phyloP scores from a whole-genome alignment of 2,888 invertebrate species.

The Epinotia demarniana region DNA sequence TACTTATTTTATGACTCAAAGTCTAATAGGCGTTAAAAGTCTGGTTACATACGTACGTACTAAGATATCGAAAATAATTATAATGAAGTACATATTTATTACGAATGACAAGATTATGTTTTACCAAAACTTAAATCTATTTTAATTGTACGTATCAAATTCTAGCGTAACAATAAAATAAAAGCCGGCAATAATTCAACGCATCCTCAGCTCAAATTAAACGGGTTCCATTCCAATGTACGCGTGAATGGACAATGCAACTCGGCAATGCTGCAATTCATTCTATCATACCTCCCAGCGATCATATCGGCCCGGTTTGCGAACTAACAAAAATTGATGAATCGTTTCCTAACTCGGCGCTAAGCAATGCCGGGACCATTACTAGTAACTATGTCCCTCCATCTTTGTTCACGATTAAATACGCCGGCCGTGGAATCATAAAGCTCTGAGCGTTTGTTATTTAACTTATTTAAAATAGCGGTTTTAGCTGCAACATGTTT shows the following conservation, averaged over 20 bases:
- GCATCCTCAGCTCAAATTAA: slow-evolving; percentile 20
- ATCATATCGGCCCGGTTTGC: slow-evolving; percentile 56
- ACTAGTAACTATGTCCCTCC: slow-evolving; percentile 73
- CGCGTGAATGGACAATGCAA: slow-evolving; percentile 57
- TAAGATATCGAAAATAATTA: no score
- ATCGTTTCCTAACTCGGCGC: slow-evolving; percentile 57
- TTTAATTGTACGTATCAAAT: not conserved
- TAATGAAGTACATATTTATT: no score
- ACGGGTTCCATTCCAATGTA: slow-evolving; percentile 43
- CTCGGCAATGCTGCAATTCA: slow-evolving; percentile 39
- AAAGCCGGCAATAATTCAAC: slow-evolving; percentile 3
- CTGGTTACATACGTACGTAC: no score
- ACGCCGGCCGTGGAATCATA: slow-evolving; percentile 57
- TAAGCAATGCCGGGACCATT: slow-evolving; percentile 54
- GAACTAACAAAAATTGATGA: slow-evolving; percentile 69
- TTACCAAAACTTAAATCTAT: no score
- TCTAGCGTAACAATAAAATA: slow-evolving; percentile 8
- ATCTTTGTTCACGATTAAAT: slow-evolving; percentile 70
- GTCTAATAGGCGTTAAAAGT: no score
- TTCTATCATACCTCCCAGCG: slow-evolving; percentile 46
- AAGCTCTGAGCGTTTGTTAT: slow-evolving; percentile 49
- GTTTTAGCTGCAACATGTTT: slow-evolving; percentile 21
- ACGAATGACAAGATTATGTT: no score
- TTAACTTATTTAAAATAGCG: slow-evolving; percentile 35
- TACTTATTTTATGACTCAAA: no score